Percentiles rank a stretch among this genome's conserved stretches.
Evolutionary conservation across 2,888 invertebrate genomes (phyloP).

Genomic region (Ennomos quercinarius): DNA sequence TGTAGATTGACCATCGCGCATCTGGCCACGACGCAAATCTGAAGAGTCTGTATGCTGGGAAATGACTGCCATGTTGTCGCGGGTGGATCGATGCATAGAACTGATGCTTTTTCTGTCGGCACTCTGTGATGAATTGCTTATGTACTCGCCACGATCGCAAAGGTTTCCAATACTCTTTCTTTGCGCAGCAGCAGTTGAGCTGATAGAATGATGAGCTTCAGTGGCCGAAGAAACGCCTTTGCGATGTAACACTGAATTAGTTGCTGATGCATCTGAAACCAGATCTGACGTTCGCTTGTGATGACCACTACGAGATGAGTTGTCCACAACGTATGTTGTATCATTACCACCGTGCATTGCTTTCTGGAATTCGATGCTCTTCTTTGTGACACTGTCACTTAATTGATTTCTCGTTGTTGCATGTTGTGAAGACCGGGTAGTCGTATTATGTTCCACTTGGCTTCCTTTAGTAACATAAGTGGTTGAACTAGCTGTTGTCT

Average conservation of each 20-base stretch:
- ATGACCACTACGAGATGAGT: conserved; percentile 72
- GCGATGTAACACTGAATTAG: conserved; percentile 91
- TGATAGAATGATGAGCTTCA: conserved; percentile 90
- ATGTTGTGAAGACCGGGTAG: conserved; percentile 62
- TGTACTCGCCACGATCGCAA: conserved; percentile 89
- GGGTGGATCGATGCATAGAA: conserved; percentile 90
- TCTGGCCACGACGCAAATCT: conserved; percentile 65
- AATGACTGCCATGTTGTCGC: conserved; percentile 79
- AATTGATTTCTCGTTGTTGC: conserved; percentile 71
- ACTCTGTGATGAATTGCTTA: conserved; percentile 87
- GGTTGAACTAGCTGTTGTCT: conserved; percentile 46
- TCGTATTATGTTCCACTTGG: conserved; percentile 53
- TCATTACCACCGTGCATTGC: conserved; percentile 76
- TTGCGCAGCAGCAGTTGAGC: conserved; percentile 91
- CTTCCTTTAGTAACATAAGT: conserved; percentile 52
- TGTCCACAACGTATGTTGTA: conserved; percentile 51
- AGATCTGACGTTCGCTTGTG: conserved; percentile 92
- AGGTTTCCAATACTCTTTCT: conserved; percentile 92
- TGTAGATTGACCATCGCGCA: conserved; percentile 83
- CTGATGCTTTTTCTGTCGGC: conserved; percentile 92
- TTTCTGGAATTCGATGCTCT: conserved; percentile 82
- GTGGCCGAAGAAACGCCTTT: conserved; percentile 88
- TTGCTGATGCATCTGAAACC: conserved; percentile 89
- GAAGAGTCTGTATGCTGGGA: conserved; percentile 81
- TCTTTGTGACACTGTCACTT: conserved; percentile 79